phyloP scores from a whole-genome alignment of 37 sponge, comb jelly and placozoan genomes.

The Hexactinellida sp. region DNA sequence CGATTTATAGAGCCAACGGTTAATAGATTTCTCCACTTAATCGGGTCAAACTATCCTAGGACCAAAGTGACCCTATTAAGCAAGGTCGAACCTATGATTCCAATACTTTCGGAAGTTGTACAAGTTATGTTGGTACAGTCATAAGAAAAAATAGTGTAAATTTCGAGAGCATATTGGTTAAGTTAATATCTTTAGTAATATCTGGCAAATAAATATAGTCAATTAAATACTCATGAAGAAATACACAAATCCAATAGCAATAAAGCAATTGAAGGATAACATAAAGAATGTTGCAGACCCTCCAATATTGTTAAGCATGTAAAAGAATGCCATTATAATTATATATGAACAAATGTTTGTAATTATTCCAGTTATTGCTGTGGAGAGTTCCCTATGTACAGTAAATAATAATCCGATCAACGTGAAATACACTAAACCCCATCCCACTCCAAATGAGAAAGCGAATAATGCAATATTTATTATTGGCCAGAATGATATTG shows the following conservation, averaged over 20 bases:
- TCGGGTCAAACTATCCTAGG: no score
- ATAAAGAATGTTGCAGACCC: background rate
- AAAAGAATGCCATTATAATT: background rate
- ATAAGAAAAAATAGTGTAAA: no score
- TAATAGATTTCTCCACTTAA: no score
- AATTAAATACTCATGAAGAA: background rate
- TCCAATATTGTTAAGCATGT: background rate
- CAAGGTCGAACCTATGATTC: no score
- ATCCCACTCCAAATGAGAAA: background rate
- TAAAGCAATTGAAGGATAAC: background rate
- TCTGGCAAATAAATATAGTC: no score
- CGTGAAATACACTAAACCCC: background rate
- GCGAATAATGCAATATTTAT: background rate
- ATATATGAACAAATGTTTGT: background rate
- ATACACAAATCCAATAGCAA: background rate
- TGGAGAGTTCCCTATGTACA: background rate
- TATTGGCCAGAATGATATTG: slow-evolving; percentile 5
- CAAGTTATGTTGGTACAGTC: no score
- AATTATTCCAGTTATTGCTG: background rate
- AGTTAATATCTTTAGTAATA: no score
- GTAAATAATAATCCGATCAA: background rate
- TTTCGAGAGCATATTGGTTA: no score
- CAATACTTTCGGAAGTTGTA: no score
- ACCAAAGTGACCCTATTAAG: no score
- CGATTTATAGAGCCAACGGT: no score